phyloP scores from a whole-genome alignment of 2,888 invertebrate species.

The Rhaphigaster nebulosa region DNA sequence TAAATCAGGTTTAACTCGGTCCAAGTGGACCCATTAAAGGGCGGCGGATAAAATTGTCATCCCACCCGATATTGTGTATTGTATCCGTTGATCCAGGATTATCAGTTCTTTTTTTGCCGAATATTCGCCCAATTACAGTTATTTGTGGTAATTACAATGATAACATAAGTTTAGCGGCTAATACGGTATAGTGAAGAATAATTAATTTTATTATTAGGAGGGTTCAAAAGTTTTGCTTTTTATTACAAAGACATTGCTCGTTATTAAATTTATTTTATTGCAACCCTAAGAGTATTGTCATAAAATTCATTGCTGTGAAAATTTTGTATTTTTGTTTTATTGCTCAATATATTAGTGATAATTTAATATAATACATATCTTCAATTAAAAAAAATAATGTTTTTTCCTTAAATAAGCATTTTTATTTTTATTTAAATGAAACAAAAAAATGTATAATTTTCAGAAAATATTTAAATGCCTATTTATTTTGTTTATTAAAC shows the following conservation, averaged over 20 bases:
- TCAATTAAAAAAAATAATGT: too few relatives aligned
- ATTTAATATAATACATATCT: too few relatives aligned
- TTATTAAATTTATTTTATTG: neutral
- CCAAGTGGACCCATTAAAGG: neutral
- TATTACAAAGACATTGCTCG: neutral
- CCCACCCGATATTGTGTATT: neutral
- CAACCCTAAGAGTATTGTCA: too few relatives aligned
- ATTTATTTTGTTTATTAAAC: too few relatives aligned
- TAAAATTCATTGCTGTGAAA: too few relatives aligned
- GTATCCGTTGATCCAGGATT: neutral
- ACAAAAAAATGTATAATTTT: too few relatives aligned
- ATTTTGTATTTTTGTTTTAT: too few relatives aligned
- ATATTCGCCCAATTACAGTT: neutral
- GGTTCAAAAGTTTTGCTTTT: neutral
- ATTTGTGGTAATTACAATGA: neutral
- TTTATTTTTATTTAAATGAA: too few relatives aligned
- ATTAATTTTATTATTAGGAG: neutral
- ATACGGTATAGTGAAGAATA: neutral
- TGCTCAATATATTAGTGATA: too few relatives aligned
- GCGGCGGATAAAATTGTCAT: constrained; percentile 2
- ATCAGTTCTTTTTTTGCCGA: neutral
- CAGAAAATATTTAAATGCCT: too few relatives aligned
- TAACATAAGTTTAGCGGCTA: neutral
- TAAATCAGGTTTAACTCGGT: constrained; percentile 20
- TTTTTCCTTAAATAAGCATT: too few relatives aligned